A percentile compares a stretch with the other conserved stretches of the same genome.
Conservation (phyloP, 2,113 vertebrate species). For the Taxidea taxus region DNA sequence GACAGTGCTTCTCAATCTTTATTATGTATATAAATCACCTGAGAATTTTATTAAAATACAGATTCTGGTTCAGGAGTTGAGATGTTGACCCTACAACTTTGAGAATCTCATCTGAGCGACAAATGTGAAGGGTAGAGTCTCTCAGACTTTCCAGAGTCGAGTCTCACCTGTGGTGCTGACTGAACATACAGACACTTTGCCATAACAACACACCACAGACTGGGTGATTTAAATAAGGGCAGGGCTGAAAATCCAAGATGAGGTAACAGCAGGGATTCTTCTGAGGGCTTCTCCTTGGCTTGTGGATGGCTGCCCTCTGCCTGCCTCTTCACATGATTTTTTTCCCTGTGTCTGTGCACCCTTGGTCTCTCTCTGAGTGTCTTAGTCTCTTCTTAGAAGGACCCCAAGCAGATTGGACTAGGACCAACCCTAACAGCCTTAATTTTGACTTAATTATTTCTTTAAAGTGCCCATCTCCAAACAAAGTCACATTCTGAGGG, state of each 20-base stretch:
- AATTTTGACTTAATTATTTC: background rate
- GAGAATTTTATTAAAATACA: background rate
- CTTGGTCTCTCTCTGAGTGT: background rate
- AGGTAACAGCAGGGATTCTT: background rate
- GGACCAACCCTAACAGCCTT: fast-evolving
- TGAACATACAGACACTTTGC: background rate
- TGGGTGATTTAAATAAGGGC: background rate
- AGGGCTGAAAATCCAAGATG: background rate
- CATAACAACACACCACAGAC: no score
- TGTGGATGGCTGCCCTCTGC: background rate
- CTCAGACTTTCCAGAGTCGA: background rate
- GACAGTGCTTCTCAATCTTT: background rate
- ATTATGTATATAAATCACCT: background rate
- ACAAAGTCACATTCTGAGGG: background rate
- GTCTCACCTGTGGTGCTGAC: no score
- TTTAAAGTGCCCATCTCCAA: background rate
- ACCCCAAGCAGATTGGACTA: background rate
- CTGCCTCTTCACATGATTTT: background rate
- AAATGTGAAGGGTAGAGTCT: background rate
- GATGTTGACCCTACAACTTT: background rate
- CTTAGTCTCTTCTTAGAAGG: background rate
- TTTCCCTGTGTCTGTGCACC: no score
- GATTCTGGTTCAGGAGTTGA: background rate
- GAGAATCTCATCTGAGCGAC: background rate
- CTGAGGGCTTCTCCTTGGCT: background rate